Percentiles rank a stretch among this genome's conserved stretches.
phyloP scores from a whole-genome alignment of 2,113 vertebrate genomes.

The Dipodomys ordii region DNA sequence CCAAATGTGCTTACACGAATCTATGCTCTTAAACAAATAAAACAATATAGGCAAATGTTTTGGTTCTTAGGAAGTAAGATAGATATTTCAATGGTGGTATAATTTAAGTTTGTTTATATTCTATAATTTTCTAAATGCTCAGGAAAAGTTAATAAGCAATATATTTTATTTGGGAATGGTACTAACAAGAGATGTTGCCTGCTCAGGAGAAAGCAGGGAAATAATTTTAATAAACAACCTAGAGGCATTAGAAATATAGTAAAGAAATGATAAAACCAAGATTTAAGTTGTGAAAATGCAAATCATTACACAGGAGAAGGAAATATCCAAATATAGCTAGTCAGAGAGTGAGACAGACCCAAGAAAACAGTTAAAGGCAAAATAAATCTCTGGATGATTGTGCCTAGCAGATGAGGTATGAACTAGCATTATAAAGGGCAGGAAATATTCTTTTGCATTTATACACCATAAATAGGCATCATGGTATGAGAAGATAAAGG shows the following conservation, averaged over 20 bases:
- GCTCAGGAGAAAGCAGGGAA: constrained; percentile 44
- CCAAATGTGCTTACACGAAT: constrained; percentile 30
- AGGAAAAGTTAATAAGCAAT: constrained; percentile 53
- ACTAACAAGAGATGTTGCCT: constrained; percentile 35
- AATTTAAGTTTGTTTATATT: constrained; percentile 62
- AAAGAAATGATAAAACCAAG: constrained; percentile 68
- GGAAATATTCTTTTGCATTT: constrained; percentile 33
- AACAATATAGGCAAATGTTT: not conserved
- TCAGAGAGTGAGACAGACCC: constrained; percentile 16
- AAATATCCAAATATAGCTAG: constrained; percentile 38
- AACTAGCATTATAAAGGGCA: constrained; percentile 3
- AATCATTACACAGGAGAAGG: constrained; percentile 59
- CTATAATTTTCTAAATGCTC: constrained; percentile 48
- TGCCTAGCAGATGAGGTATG: constrained; percentile 16
- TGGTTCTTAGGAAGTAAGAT: constrained; percentile 30
- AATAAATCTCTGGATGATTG: constrained; percentile 50
- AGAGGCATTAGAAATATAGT: constrained; percentile 49
- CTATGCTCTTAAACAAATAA: constrained; percentile 53
- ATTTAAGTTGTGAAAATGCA: constrained; percentile 74
- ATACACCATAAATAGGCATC: constrained; percentile 59
- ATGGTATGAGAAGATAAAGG: constrained; percentile 25
- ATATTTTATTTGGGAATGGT: constrained; percentile 55
- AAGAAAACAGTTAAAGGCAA: constrained; percentile 44
- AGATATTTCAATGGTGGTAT: constrained; percentile 36
- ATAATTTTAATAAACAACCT: constrained; percentile 74